Conservation (phyloP, 2,113 vertebrate species). For the Corythaeola cristata region DNA sequence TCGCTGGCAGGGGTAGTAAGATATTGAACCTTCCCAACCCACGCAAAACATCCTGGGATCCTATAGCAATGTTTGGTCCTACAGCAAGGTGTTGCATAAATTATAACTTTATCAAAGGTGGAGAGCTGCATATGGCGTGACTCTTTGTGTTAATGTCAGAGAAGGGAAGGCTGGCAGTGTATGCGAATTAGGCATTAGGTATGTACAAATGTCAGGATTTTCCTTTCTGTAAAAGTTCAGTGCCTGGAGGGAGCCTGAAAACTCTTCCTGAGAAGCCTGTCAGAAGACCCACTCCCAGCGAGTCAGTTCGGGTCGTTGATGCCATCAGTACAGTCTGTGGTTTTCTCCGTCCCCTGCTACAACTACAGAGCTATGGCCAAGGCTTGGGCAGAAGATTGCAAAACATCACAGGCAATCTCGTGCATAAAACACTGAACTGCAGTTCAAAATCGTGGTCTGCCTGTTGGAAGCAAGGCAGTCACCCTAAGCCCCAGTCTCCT, state of each 20-base stretch:
- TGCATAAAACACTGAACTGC: neutral
- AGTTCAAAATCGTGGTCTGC: neutral
- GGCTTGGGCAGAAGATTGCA: neutral
- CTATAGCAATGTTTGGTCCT: neutral
- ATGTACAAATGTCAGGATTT: neutral
- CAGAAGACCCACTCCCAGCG: neutral
- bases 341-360: neutral
- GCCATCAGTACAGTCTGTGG: neutral
- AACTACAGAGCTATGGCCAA: neutral
- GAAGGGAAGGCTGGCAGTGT: neutral
- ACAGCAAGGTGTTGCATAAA: neutral
- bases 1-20: neutral
- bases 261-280: neutral
- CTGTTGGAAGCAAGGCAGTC: neutral
- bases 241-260: neutral
- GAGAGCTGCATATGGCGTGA: neutral
- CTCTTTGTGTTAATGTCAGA: neutral
- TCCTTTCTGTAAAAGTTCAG: neutral
- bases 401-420: neutral
- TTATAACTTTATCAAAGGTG: neutral
- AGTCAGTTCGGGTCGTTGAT: neutral
- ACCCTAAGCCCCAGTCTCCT: neutral
- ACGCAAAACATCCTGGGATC: neutral
- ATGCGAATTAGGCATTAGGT: neutral
- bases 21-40: neutral